Percentiles rank a stretch among this genome's conserved stretches.
phyloP scores from a whole-genome alignment of 2,888 invertebrate species.

The Spodoptera exigua region DNA sequence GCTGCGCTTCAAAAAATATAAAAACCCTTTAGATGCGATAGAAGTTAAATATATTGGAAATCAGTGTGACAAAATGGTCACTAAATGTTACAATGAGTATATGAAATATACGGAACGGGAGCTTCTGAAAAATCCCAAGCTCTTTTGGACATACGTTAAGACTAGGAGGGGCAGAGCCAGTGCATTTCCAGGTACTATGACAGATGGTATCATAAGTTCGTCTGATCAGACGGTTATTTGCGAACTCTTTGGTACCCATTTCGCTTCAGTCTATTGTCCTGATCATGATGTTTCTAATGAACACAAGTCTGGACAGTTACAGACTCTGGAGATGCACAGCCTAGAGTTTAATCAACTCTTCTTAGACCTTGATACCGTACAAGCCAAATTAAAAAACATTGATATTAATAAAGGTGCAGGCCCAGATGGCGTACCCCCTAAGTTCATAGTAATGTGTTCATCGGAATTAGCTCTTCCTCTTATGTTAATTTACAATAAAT shows the following conservation, averaged over 20 bases:
- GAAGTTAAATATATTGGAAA: background rate
- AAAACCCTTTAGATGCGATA: slow-evolving; percentile 1
- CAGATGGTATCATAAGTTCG: background rate
- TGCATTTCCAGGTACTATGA: background rate
- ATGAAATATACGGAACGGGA: background rate
- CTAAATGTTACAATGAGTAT: background rate
- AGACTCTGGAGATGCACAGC: background rate
- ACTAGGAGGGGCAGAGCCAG: background rate
- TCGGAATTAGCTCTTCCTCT: background rate
- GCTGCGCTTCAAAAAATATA: slow-evolving; percentile 5
- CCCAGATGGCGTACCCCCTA: background rate
- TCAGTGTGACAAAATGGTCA: background rate
- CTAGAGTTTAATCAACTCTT: background rate
- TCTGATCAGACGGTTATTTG: background rate
- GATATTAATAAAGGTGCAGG: background rate
- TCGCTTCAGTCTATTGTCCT: slow-evolving; percentile 1
- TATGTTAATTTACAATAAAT: background rate
- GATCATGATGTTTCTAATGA: background rate
- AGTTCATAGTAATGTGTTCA: background rate
- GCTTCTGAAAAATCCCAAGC: background rate
- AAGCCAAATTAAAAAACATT: background rate
- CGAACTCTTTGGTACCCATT: slow-evolving; percentile 1
- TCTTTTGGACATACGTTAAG: background rate
- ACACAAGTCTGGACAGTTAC: background rate
- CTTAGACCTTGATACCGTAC: background rate